These are phyloP conservation scores for Aphodius granarius DNA, from an alignment of 2,888 invertebrate species.

Conservation along the genomic window DNA sequence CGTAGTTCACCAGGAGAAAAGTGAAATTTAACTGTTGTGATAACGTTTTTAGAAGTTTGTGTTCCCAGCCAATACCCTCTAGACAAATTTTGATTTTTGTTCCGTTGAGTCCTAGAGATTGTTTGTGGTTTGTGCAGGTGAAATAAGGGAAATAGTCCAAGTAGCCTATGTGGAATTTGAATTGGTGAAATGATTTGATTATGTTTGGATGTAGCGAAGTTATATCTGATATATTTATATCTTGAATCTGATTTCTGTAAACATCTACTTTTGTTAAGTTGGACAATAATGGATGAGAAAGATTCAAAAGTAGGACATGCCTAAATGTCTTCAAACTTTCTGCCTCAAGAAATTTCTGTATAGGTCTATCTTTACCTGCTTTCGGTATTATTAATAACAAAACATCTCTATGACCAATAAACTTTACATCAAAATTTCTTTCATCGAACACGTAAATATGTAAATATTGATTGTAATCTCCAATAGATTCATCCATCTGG, in stretches of 20 bases:
- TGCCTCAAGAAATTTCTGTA: not conserved
- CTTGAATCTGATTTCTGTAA: not conserved
- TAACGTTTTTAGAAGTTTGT: slow-evolving; percentile 26
- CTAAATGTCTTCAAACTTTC: not conserved
- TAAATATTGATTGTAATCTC: not conserved
- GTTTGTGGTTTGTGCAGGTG: slow-evolving; percentile 21
- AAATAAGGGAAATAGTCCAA: slow-evolving; percentile 32
- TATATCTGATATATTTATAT: not conserved
- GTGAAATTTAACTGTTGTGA: slow-evolving; percentile 33
- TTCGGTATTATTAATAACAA: not conserved
- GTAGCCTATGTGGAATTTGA: slow-evolving; percentile 22
- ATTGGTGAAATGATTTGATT: not conserved
- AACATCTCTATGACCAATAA: not conserved
- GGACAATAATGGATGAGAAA: not conserved
- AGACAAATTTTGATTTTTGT: slow-evolving; percentile 21
- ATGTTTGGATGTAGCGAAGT: not conserved
- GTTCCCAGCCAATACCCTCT: slow-evolving; percentile 30
- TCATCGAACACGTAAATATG: not conserved
- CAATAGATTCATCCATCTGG: not conserved
- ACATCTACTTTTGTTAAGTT: not conserved
- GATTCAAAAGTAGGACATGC: not conserved
- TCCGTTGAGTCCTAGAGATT: not conserved
- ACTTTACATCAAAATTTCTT: not conserved
- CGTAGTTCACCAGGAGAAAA: slow-evolving; percentile 24
- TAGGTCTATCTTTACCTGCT: not conserved